These are phyloP conservation scores for Menidia menidia DNA, from an alignment of 2,797 vertebrate species.

Conservation along the genomic window DNA sequence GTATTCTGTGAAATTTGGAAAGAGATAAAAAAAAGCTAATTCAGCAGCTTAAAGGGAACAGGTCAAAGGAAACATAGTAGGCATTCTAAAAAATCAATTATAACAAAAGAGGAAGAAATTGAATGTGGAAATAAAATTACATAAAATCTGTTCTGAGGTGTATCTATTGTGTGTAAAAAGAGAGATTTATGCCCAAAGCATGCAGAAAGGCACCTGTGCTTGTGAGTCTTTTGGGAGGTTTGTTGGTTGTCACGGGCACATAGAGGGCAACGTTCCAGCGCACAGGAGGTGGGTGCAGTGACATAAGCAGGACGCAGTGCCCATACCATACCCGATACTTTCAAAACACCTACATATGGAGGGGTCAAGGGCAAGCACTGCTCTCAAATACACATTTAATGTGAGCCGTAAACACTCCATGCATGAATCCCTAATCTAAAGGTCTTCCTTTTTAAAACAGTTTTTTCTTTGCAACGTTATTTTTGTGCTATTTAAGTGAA, in stretches of 20 bases:
- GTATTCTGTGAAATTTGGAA: conserved; percentile 11
- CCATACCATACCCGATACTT: conserved; percentile 42
- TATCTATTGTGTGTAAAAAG: conserved; percentile 5
- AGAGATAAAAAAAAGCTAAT: not conserved
- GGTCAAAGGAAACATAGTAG: not conserved
- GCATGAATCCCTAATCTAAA: conserved; percentile 1
- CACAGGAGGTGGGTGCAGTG: conserved; percentile 72
- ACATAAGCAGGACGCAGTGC: conserved; percentile 75
- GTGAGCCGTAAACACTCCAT: not conserved
- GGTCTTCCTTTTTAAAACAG: not conserved
- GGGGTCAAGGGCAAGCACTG: conserved; percentile 63
- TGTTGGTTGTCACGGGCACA: conserved; percentile 59
- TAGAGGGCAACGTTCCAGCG: conserved; percentile 63
- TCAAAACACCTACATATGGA: conserved; percentile 68
- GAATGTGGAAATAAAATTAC: not conserved
- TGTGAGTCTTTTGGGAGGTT: conserved; percentile 60
- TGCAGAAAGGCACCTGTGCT: conserved; percentile 6
- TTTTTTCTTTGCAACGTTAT: conserved; percentile 19
- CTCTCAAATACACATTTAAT: conserved; percentile 14
- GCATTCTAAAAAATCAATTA: not conserved
- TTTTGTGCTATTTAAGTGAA: conserved; percentile 37
- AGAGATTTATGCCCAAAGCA: conserved; percentile 23
- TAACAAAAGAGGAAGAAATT: not conserved
- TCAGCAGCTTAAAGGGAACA: not conserved
- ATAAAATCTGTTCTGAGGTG: not conserved